Evolutionary conservation across 37 sponge, comb jelly and placozoan genomes (phyloP), one percentile per base, ranked within the genome.

Genomic region (Ephydatia muelleri): DNA sequence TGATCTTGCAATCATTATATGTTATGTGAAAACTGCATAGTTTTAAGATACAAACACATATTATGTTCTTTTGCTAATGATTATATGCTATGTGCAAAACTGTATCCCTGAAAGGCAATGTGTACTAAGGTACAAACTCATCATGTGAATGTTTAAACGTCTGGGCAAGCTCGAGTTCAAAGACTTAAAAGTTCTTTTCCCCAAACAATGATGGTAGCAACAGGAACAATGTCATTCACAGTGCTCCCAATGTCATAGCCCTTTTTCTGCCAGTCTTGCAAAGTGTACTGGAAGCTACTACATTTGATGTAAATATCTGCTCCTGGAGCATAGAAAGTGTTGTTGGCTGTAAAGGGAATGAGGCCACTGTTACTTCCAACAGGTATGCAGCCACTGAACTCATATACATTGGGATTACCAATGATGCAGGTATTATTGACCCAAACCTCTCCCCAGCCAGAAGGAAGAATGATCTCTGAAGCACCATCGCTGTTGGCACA

Each of bases 401-500:
- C 69, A 69, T 85, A 85, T 11, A 85, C 38, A 14, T 77, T 69
- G 22, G 86, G 70, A 48, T 69, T 85, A 57, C 79, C 71, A 40
- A 85, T 78, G 73, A 85, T 43, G 64, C 86, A 85, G 57, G 86
- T 79, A 26, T 85, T 85, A 37, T 85, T 85, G 72, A 35, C 31
- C 79, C 79, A 85, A 23, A 68, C 47, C 70, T 85, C 86, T 30
- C 71, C 86, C 79, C 79, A 85, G 19, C 86, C 86, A 11, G 86
- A 85, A 5, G 86, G 69, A 30, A 71, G 78, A 0, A 14, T 35
- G 26, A 32, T 64, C 25, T 12, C 34, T 9, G 72, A 48, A 19
- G 79, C 86, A 36, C 86, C 86, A 29, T 85, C 79, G 70, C 86
- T 85, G 29, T 65, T 68, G 6, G 78, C 86, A 71, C 86, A 85